Conservation (phyloP, 1,140 invertebrate genomes). For the Dicyema japonicum region DNA sequence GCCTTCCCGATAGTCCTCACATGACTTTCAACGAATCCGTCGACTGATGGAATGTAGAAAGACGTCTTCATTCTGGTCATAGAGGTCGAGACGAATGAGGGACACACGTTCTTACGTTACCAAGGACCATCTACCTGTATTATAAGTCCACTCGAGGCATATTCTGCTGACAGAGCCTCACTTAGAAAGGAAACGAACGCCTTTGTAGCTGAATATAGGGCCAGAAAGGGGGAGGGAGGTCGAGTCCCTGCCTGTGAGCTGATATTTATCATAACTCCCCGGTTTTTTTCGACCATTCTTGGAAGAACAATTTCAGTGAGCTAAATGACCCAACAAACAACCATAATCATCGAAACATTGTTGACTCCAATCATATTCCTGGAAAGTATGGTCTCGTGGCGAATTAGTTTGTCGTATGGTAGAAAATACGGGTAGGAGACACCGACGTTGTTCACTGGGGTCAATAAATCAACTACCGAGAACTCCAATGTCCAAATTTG, state of each 20-base stretch:
- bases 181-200: conserved; percentile 53
- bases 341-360: conserved; percentile 1
- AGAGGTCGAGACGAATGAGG: not conserved
- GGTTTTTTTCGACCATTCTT: conserved; percentile 43
- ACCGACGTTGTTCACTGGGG: conserved; percentile 59
- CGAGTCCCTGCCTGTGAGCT: conserved; percentile 44
- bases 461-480: conserved; percentile 20
- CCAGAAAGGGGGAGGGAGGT: conserved; percentile 42
- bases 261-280: conserved; percentile 61
- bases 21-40: conserved; percentile 49
- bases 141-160: conserved; percentile 36
- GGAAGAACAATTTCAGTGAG: conserved; percentile 54
- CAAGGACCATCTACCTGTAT: conserved; percentile 11
- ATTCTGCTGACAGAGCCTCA: conserved; percentile 40
- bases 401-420: too few species aligned
- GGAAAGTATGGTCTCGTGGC: too few species aligned
- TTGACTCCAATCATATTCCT: too few species aligned
- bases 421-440: conserved; percentile 41
- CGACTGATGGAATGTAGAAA: not conserved
- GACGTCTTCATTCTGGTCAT: not conserved
- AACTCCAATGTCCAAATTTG: conserved; percentile 48
- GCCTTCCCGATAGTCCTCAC: conserved; percentile 50
- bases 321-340: conserved; percentile 8
- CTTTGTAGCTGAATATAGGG: conserved; percentile 58
- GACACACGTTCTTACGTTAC: not conserved